phyloP scores from a whole-genome alignment of 1,140 invertebrate species.

The Copidosoma floridanum region DNA sequence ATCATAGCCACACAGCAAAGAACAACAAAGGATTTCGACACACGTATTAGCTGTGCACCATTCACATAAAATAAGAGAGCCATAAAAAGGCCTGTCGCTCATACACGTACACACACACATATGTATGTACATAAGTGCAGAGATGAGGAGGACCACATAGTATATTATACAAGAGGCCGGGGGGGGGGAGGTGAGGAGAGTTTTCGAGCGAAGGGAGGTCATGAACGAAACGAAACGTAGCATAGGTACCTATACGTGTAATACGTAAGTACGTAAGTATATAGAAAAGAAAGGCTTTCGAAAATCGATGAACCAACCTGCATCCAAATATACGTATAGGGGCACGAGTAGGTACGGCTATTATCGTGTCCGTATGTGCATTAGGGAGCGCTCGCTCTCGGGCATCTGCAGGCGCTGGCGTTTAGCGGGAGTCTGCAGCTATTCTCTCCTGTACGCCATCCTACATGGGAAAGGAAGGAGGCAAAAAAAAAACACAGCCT shows the following conservation, averaged over 20 bases:
- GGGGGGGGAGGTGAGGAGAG: too few relatives aligned
- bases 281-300: slow-evolving; percentile 17
- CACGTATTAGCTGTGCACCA: slow-evolving; percentile 37
- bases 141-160: too few relatives aligned
- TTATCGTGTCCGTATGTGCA: slow-evolving; percentile 5
- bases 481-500: too few relatives aligned
- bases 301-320: slow-evolving; percentile 20
- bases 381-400: too few relatives aligned
- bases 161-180: too few relatives aligned
- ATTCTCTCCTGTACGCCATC: neutral
- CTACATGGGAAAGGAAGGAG: slow-evolving; percentile 19
- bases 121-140: slow-evolving; percentile 7
- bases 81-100: slow-evolving; percentile 2
- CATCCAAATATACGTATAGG: neutral
- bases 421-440: too few relatives aligned
- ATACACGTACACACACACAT: slow-evolving; percentile 11
- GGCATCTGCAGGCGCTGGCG: slow-evolving; percentile 27
- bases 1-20: neutral
- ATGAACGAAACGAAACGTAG: too few relatives aligned
- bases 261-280: too few relatives aligned
- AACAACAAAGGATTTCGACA: slow-evolving; percentile 25
- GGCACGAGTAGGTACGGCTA: slow-evolving; percentile 6
- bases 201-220: too few relatives aligned
- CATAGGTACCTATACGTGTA: too few relatives aligned
- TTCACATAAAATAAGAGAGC: slow-evolving; percentile 12